Evolutionary conservation across 2,797 vertebrate species (phyloP), one percentile per base, ranked within the genome.

Genomic region (Melanogrammus aeglefinus): DNA sequence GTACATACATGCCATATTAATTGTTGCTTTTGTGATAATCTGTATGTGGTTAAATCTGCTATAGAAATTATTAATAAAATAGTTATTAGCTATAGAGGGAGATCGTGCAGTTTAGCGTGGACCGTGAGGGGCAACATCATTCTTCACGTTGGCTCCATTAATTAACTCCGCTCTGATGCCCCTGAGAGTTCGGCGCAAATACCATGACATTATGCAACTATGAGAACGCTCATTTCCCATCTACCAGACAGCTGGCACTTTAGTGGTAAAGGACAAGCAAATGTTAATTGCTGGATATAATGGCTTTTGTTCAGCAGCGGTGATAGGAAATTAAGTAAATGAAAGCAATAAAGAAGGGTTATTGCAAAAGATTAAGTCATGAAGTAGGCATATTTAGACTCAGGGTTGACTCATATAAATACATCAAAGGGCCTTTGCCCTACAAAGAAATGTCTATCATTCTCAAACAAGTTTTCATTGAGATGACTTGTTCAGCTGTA

Each of bases 141-240:
- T 7, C 16, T 51, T 3, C 44, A 27, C 13, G 35, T 33, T 57
- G 44, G 18, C 35, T 36, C 5, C 72, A 27, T 51, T 73, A 77
- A 73, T 77, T 8, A 73, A 31, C 29, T 73, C 33, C 39, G n/a
- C 73, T 57, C 44, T 35, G 70, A 36, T 29, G 29, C 76, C 31
- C 41, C 16, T 72, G 76, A 73, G 76, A 72, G 76, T 77, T 73
- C 72, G 31, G 70, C n/a, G 41, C 44, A 31, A 77, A 77, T 51
- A 57, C n/a, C 18, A 27, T 73, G 71, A 73, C 70, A 57, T 38
- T 39, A 38, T 35, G 66, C 39, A 77, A 72, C 39, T 72, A 6
- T 27, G 75, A 76, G 21, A 36, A 57, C 31, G 47, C 31, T 27
- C 41, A 33, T 21, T 75, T 31, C 63, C 63, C 33, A 10, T 41